These are phyloP conservation scores for Mus spretus DNA, from an alignment of 2,797 vertebrate genomes.

Conservation along the genomic window DNA sequence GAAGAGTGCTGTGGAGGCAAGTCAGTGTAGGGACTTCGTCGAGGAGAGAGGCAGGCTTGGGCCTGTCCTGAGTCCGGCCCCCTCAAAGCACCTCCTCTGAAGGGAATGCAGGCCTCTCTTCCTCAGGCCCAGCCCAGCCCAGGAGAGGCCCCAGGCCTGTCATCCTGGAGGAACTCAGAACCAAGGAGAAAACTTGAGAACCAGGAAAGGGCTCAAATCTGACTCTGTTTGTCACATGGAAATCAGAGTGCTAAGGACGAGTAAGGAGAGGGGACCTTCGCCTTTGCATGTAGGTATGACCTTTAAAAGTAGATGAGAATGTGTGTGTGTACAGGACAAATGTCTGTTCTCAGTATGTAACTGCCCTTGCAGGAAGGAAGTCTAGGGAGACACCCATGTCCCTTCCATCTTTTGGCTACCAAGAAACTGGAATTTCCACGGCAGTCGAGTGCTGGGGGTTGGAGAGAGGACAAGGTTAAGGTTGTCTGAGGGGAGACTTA, in stretches of 20 bases:
- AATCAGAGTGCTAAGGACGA: too few species aligned
- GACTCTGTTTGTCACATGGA: background rate
- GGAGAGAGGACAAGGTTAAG: background rate
- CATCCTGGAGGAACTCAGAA: background rate
- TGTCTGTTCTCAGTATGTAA: background rate
- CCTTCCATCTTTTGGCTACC: background rate
- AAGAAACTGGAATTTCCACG: background rate
- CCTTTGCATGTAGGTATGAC: background rate
- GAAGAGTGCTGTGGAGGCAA: background rate
- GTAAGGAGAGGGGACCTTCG: background rate
- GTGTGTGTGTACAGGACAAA: fast-evolving
- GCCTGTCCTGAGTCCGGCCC: background rate
- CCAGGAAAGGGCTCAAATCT: background rate
- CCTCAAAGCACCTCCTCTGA: background rate
- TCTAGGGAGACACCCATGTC: background rate
- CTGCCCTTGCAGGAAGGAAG: background rate
- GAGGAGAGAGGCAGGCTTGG: background rate
- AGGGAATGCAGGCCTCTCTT: background rate
- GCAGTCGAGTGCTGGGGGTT: background rate
- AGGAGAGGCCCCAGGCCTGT: background rate
- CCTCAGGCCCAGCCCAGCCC: background rate
- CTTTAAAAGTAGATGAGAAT: background rate
- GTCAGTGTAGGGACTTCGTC: background rate
- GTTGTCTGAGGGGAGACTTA: background rate
- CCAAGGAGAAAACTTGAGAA: background rate